Evolutionary conservation across 1,140 invertebrate species (phyloP), one percentile per base, ranked within the genome.

Genomic region (Metaphire vulgaris): DNA sequence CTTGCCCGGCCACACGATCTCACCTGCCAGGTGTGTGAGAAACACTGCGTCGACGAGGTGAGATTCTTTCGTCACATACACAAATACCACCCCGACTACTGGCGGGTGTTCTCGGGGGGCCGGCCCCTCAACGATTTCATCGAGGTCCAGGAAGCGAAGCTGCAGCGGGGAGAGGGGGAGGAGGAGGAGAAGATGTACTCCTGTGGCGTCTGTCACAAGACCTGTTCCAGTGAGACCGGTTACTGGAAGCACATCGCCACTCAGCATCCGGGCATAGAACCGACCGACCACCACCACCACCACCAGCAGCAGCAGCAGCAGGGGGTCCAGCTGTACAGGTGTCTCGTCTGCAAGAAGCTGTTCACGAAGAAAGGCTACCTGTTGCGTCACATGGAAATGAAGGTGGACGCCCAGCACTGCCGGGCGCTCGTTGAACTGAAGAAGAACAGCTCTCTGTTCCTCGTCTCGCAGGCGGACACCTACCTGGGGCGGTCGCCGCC

Each of bases 71-170:
- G 64, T 16, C 75, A 76, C 75, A 76, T 76, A 1, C 75, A 76
- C 56, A 76, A 76, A 70, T 73, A 73, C 69, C 75, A 76, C 34
- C 75, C 75, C 33, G 75, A 76, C 28, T 76, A 73, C 75, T 76
- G 75, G 75, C 69, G 75, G 15, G 75, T 76, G 29, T 76, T 76
- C 65, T 56, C 75, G 28, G 69, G 75, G 15, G 75, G 75, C 28
- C 33, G 75, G 21, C 75, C 75, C 16, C 75, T 76, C 21, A 75
- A 72, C 0, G 75, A 76, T 33, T 76, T 76, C 75, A 76, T 76
- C 33, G 69, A 73, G 31, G 16, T 28, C 0, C 67, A 34, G 16
- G 75, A 76, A 16, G 72, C 28, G 16, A 73, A 41, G 34, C 41
- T n/a, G 6, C 28, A 1, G 1, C n/a, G n/a, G n/a, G n/a, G n/a